Conservation (phyloP, 2,113 vertebrate species). For the Toxotes chatareus region DNA sequence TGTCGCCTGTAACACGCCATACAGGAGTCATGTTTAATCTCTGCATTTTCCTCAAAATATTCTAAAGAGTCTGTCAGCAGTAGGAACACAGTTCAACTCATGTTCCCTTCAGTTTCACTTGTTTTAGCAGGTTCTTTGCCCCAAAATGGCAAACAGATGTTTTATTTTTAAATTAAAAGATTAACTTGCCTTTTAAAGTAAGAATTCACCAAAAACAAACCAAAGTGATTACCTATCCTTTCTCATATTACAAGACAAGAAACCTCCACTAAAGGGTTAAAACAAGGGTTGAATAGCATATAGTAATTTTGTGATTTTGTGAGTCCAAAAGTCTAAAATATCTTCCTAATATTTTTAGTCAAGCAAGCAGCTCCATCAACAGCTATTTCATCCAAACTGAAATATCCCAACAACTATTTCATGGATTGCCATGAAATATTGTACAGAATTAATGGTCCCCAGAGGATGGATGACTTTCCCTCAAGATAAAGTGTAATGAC, state of each 20-base stretch:
- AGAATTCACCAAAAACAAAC: not conserved
- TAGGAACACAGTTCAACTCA: not conserved
- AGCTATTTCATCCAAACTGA: not conserved
- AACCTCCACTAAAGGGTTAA: not conserved
- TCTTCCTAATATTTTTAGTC: not conserved
- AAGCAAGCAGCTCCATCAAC: not conserved
- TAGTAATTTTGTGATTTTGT: no score
- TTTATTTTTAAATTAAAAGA: not conserved
- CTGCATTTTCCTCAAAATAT: not conserved
- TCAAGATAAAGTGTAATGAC: no score
- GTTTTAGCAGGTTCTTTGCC: not conserved
- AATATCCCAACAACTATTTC: no score
- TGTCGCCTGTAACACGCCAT: not conserved
- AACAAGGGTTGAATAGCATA: not conserved
- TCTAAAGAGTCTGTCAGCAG: not conserved
- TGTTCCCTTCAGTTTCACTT: not conserved
- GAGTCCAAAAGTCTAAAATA: no score
- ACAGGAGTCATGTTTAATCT: not conserved
- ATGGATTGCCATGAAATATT: no score
- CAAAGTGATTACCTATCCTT: no score
- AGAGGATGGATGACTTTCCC: no score
- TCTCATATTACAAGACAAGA: no score
- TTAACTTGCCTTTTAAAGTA: not conserved
- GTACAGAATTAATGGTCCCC: no score
- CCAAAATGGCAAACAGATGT: not conserved